These are phyloP conservation scores for Ictidomys tridecemlineatus DNA, from an alignment of 2,113 vertebrate genomes.

Conservation along the genomic window DNA sequence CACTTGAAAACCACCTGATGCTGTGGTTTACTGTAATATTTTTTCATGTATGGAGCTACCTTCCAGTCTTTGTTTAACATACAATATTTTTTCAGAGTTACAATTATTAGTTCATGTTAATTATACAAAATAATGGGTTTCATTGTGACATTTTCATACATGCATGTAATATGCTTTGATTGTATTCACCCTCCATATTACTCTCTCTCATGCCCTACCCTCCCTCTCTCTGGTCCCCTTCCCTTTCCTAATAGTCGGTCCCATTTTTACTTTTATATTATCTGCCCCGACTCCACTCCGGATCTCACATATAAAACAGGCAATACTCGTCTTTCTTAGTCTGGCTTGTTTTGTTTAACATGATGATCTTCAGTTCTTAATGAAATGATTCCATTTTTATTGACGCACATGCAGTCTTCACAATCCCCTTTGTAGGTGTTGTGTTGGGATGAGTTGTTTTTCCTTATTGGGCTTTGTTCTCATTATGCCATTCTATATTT, in stretches of 20 bases:
- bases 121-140: background rate
- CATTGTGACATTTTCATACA: background rate
- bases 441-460: constrained; percentile 63
- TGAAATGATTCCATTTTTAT: background rate
- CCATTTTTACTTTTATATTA: background rate
- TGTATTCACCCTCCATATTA: background rate
- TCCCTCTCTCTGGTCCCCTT: background rate
- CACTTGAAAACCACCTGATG: constrained; percentile 12
- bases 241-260: background rate
- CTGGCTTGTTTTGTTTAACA: background rate
- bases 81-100: background rate
- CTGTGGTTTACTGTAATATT: constrained; percentile 22
- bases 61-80: background rate
- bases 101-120: background rate
- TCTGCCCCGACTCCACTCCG: no score
- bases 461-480: constrained; percentile 70
- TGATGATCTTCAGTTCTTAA: background rate
- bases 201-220: background rate
- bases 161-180: background rate
- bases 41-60: constrained; percentile 10
- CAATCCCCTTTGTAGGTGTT: constrained; percentile 27
- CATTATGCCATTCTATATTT: constrained; percentile 57
- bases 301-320: background rate
- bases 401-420: background rate
- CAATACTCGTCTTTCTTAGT: background rate